These are phyloP conservation scores for Agapetus fuscipes DNA, from an alignment of 2,888 invertebrate genomes.

Conservation along the genomic window DNA sequence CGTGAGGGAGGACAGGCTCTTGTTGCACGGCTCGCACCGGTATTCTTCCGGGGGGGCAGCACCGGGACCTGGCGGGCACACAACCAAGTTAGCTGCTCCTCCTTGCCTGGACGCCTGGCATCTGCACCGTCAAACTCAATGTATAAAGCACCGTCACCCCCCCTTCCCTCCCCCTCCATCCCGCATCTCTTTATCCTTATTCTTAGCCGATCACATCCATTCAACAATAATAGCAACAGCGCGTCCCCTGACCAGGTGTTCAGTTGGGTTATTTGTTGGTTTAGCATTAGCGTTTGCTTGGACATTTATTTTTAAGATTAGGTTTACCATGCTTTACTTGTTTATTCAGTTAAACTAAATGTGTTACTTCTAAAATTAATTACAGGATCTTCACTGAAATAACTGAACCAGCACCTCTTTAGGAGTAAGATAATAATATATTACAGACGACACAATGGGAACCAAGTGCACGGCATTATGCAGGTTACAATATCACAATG, in stretches of 20 bases:
- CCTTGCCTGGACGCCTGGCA: conserved; percentile 20
- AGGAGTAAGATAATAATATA: conserved; percentile 18
- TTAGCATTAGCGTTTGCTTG: conserved; percentile 16
- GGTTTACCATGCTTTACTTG: conserved; percentile 17
- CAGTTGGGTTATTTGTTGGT: conserved; percentile 16
- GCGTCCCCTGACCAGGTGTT: conserved; percentile 13
- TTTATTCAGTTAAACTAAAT: conserved; percentile 18
- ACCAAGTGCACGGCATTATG: no score
- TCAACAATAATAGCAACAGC: conserved; percentile 15
- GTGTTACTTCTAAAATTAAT: conserved; percentile 18
- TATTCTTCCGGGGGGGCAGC: conserved; percentile 74
- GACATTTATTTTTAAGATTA: conserved; percentile 14
- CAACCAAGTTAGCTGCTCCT: no score
- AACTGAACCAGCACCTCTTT: conserved; percentile 17
- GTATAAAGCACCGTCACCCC: conserved; percentile 21
- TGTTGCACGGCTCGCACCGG: conserved; percentile 87
- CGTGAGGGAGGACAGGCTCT: conserved; percentile 78
- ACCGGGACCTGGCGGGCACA: conserved; percentile 48
- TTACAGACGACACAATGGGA: no score
- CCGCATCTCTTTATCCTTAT: no score
- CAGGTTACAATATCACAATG: no score
- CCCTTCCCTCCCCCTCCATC: conserved; percentile 7
- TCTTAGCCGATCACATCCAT: conserved; percentile 7
- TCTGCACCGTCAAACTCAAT: conserved; percentile 15
- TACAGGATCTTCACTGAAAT: conserved; percentile 8